A percentile compares a stretch with the other conserved stretches of the same genome.
These are phyloP conservation scores for Drosophila bunnanda DNA, from an alignment of 2,888 invertebrate genomes.

Conservation along the genomic window DNA sequence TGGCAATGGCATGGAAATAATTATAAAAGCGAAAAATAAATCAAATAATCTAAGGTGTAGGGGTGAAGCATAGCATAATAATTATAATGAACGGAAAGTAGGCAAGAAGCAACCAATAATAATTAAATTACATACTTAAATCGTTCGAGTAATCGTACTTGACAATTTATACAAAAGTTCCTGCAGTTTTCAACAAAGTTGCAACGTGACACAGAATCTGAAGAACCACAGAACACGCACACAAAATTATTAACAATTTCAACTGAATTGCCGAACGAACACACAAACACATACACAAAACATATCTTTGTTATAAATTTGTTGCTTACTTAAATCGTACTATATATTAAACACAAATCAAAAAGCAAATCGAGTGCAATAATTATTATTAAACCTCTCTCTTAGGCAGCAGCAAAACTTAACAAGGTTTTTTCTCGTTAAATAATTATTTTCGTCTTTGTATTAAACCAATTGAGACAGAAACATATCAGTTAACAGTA, in stretches of 20 bases:
- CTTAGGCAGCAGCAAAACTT: constrained; percentile 26
- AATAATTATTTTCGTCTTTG: background rate
- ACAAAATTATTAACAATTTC: constrained; percentile 22
- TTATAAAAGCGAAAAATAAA: constrained; percentile 18
- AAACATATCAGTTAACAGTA: constrained; percentile 58
- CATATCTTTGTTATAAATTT: constrained; percentile 67
- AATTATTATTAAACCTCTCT: constrained; percentile 63
- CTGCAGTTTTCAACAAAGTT: constrained; percentile 75
- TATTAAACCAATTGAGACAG: constrained; percentile 36
- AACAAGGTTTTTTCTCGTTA: constrained; percentile 9
- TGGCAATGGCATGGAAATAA: constrained; percentile 20
- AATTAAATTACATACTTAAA: constrained; percentile 31
- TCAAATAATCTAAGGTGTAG: constrained; percentile 34
- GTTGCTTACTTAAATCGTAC: constrained; percentile 48
- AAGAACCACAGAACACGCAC: constrained; percentile 7
- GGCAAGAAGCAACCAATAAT: constrained; percentile 35
- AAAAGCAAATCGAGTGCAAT: constrained; percentile 72
- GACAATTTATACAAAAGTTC: constrained; percentile 65
- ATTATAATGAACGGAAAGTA: constrained; percentile 35
- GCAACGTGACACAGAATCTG: constrained; percentile 56
- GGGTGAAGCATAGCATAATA: constrained; percentile 31
- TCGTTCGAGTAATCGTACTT: constrained; percentile 29
- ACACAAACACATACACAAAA: constrained; percentile 26
- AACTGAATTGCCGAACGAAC: constrained; percentile 8
- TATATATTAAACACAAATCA: constrained; percentile 40